Percentiles rank a stretch among this genome's conserved stretches.
These are phyloP conservation scores for Megaceryle torquata DNA, from an alignment of 2,113 vertebrate species.

Conservation along the genomic window DNA sequence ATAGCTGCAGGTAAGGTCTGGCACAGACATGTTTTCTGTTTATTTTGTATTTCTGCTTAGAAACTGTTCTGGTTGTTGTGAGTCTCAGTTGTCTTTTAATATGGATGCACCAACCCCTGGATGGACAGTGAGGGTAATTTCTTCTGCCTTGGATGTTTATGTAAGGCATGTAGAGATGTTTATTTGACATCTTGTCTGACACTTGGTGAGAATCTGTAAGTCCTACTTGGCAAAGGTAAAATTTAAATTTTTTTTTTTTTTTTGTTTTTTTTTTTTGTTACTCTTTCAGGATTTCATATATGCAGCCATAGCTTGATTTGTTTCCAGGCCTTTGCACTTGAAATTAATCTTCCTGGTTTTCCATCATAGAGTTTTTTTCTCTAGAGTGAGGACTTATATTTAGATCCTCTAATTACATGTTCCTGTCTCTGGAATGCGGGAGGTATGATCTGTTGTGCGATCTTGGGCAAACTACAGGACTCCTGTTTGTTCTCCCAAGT, in stretches of 20 bases:
- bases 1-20: neutral
- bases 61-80: neutral
- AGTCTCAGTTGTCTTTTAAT: slow-evolving; percentile 6
- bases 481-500: neutral
- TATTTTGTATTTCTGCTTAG: neutral
- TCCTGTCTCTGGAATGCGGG: neutral
- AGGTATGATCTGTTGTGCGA: neutral
- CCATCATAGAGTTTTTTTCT: neutral
- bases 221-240: neutral
- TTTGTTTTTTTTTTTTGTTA: neutral
- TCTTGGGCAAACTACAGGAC: neutral
- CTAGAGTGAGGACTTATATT: neutral
- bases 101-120: neutral
- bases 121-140: neutral
- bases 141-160: neutral
- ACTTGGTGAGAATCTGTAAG: neutral
- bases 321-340: neutral
- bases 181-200: neutral
- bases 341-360: neutral
- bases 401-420: neutral
- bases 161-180: neutral
- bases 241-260: too few species aligned
- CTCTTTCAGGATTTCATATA: neutral
- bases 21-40: neutral
- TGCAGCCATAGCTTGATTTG: neutral